Evolutionary conservation across 2,888 invertebrate species (phyloP).

Genomic region (Archips xylosteana): DNA sequence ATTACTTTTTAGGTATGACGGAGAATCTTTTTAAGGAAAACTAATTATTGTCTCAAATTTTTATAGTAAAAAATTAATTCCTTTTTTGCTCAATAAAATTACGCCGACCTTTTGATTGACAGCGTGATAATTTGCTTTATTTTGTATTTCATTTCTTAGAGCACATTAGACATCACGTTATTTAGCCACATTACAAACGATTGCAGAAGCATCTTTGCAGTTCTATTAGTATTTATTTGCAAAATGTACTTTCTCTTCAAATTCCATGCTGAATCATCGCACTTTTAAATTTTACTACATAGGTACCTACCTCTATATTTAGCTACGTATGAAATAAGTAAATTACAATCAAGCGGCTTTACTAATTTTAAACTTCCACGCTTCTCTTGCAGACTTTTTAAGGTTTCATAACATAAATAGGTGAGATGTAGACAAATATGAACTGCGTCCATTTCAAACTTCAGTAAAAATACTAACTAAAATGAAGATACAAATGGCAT

Average conservation of each 20-base stretch:
- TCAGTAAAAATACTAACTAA: too few species aligned
- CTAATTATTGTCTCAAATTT: conserved; percentile 4
- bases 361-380: too few species aligned
- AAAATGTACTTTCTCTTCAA: neutral
- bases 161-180: neutral
- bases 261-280: neutral
- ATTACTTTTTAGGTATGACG: neutral
- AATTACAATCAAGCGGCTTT: too few species aligned
- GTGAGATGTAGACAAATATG: too few species aligned
- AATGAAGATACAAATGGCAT: neutral
- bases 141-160: neutral
- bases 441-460: too few species aligned
- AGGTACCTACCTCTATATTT: too few species aligned
- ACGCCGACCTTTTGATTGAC: neutral
- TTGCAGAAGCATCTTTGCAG: neutral
- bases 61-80: neutral
- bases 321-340: neutral
- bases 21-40: conserved; percentile 9
- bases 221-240: neutral
- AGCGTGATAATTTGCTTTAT: neutral
- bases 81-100: neutral
- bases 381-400: too few species aligned
- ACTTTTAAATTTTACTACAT: neutral
- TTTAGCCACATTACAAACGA: neutral
- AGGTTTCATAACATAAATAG: too few species aligned